Conservation (phyloP, 2,888 invertebrate genomes). For the Melinopterus prodromus region DNA sequence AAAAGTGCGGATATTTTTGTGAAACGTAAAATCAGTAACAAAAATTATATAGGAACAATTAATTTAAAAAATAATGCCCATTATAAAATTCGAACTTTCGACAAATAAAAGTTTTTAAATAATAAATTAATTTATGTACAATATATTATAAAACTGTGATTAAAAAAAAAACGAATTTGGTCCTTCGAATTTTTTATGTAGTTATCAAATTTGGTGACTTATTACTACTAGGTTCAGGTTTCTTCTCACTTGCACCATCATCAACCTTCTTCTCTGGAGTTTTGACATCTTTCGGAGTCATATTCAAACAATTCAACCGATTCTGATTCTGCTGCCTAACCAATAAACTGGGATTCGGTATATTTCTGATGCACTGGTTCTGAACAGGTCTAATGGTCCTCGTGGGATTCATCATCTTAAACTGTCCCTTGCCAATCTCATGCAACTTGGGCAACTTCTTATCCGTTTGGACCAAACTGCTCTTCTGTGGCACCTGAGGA, state of each 20-base stretch:
- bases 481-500: slow-evolving; percentile 44
- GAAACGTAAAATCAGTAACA: background rate
- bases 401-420: slow-evolving; percentile 50
- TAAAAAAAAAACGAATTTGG: no score
- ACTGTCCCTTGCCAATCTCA: slow-evolving; percentile 59
- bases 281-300: background rate
- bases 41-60: background rate
- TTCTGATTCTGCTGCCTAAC: slow-evolving; percentile 65
- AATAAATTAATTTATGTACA: no score
- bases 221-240: background rate
- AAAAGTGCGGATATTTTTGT: background rate
- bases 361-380: slow-evolving; percentile 70
- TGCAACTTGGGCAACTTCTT: slow-evolving; percentile 60
- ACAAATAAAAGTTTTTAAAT: no score
- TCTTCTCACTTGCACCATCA: background rate
- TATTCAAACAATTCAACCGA: slow-evolving; percentile 50
- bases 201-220: no score
- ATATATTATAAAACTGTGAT: no score
- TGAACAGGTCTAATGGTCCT: slow-evolving; percentile 57
- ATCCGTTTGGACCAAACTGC: slow-evolving; percentile 46
- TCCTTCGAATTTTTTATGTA: no score
- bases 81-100: background rate
- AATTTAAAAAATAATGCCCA: background rate
- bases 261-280: no score
- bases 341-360: slow-evolving; percentile 70